Percentiles rank a stretch among this genome's conserved stretches.
phyloP scores from a whole-genome alignment of 2,888 invertebrate species.

The Coelogynopora nodosa region DNA sequence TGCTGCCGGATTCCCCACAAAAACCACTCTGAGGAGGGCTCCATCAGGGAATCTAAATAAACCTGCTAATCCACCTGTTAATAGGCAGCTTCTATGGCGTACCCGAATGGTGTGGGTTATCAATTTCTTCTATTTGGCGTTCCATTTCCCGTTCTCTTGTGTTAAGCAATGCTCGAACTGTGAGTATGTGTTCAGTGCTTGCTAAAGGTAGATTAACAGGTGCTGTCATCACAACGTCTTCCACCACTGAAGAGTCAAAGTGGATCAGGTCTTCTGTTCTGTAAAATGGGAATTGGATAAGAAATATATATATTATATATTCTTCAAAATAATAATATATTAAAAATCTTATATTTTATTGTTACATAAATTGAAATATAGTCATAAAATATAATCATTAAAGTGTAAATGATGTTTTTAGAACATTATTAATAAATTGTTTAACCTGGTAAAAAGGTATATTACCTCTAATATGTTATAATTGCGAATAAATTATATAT shows the following conservation, averaged over 20 bases:
- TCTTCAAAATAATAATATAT: too few species aligned
- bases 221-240: not conserved
- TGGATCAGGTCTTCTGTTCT: not conserved
- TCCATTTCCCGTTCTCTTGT: not conserved
- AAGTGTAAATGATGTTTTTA: too few species aligned
- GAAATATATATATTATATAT: too few species aligned
- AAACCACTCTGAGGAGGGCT: not conserved
- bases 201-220: not conserved
- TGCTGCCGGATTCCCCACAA: not conserved
- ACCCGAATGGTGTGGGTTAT: not conserved
- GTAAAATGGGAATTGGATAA: too few species aligned
- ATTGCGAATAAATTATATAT: too few species aligned
- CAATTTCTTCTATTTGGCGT: not conserved
- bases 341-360: too few species aligned
- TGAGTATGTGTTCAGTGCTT: not conserved
- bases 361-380: too few species aligned
- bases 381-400: too few species aligned
- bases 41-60: not conserved
- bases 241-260: not conserved
- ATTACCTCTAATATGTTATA: too few species aligned
- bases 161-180: not conserved
- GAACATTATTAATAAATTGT: too few species aligned
- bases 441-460: too few species aligned
- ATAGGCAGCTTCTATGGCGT: not conserved
- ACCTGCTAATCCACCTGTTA: too few species aligned